These are phyloP conservation scores for Cinara cedri DNA, from an alignment of 2,888 invertebrate genomes.

Conservation along the genomic window DNA sequence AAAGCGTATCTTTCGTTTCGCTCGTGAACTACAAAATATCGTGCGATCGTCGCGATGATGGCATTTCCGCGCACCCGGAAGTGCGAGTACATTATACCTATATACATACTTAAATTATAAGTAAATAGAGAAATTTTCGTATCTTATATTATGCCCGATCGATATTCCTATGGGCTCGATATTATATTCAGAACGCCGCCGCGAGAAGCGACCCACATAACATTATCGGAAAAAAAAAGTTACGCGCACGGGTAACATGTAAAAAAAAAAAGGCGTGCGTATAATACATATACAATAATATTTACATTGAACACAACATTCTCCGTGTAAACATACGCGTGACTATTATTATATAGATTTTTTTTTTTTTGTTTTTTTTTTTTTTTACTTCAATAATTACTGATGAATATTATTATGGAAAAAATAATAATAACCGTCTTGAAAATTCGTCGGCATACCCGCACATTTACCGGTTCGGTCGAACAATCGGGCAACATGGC, in stretches of 20 bases:
- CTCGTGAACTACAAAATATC: too few species aligned
- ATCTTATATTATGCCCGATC: constrained; percentile 18
- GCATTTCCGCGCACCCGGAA: constrained; percentile 6
- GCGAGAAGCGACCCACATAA: constrained; percentile 29
- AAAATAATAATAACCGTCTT: too few species aligned
- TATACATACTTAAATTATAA: too few species aligned
- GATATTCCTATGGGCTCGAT: constrained; percentile 35
- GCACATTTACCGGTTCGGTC: too few species aligned
- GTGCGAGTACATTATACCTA: not conserved
- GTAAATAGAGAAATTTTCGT: constrained; percentile 9
- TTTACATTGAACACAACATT: constrained; percentile 14
- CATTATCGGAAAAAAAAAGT: constrained; percentile 25
- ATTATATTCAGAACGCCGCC: constrained; percentile 6
- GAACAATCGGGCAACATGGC: too few species aligned
- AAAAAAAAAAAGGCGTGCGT: constrained; percentile 5
- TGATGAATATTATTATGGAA: too few species aligned
- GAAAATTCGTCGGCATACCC: too few species aligned
- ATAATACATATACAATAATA: too few species aligned
- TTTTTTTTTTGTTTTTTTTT: too few species aligned
- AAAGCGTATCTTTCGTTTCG: too few species aligned
- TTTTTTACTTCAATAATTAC: too few species aligned
- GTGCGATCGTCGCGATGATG: too few species aligned
- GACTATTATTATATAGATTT: not conserved
- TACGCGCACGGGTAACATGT: not conserved
- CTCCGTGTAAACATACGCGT: not conserved